Base-by-base conservation (phyloP, 2,113 vertebrate genomes). In the Mobula birostris region DNA sequence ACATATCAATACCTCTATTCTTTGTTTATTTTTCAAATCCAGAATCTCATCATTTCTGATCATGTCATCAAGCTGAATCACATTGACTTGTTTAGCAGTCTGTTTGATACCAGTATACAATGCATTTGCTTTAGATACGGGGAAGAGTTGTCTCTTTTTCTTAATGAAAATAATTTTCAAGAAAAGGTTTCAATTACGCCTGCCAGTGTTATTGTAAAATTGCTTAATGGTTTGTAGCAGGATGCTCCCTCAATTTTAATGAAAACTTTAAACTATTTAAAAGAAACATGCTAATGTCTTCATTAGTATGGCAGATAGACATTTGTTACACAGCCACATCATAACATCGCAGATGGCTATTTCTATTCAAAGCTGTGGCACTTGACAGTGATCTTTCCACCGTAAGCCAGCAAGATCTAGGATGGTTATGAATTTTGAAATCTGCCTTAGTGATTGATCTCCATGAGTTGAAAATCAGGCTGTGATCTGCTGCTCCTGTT, bases 191-290 rank as follows among this genome's bases (percentile, higher is more conserved):
- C 58, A 90, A 90, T 90, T 90, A 90, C 29, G 15, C 29, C 19
- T 66, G 61, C n/a, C 27, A 90, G 61, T 90, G 85, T 90, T 66
- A 90, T 90, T 90, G 61, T 90, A 90, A 61, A 63, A 66, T 32
- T 90, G 85, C 61, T 90, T 90, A 90, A 90, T 90, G 85, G 61
- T 90, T 90, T 90, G 61, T 19, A 90, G 61, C 85, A 90, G 63
- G 29, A 32, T 90, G 29, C 29, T 66, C 85, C 63, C 85, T 90
- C 85, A 90, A 90, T 90, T 90, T 90, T 90, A 66, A 90, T 90
- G 85, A 90, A 88, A 61, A 66, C 85, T 90, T 90, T 90, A 90
- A 90, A 90, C 14, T 32, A n/a, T 90, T 90, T 90, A 15, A 90
- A 90, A 90, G 58, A 66, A 90, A 66, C 58, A 90, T 90, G 85